phyloP scores from a whole-genome alignment of 35 echinoderm and acorn worm species.

The Apostichopus californicus region DNA sequence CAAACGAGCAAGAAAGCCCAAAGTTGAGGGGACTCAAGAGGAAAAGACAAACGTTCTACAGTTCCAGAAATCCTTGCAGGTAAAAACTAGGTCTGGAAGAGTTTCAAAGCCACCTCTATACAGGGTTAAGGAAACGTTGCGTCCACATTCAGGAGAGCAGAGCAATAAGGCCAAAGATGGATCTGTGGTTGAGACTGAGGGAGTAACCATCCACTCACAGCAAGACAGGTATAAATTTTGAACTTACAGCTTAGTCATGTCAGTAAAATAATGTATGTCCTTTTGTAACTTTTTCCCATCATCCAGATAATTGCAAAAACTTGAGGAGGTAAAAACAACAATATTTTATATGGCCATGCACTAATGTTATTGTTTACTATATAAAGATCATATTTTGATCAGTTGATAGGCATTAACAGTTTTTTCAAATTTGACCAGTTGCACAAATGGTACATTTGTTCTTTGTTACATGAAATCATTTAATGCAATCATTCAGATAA shows the following conservation, averaged over 20 bases:
- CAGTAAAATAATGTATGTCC: too few species aligned
- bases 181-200: background rate
- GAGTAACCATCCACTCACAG: background rate
- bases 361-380: too few species aligned
- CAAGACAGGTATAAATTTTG: background rate
- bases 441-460: too few species aligned
- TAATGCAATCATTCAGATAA: too few species aligned
- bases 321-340: too few species aligned
- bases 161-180: slow-evolving; percentile 25
- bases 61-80: slow-evolving; percentile 65
- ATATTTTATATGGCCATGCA: too few species aligned
- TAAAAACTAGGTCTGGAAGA: slow-evolving; percentile 85
- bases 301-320: too few species aligned
- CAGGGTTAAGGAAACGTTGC: slow-evolving; percentile 66
- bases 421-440: too few species aligned
- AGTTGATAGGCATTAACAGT: too few species aligned
- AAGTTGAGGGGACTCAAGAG: slow-evolving; percentile 27
- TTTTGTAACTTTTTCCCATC: too few species aligned
- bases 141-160: background rate
- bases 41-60: slow-evolving; percentile 51
- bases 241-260: background rate
- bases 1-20: background rate
- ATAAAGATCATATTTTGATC: too few species aligned
- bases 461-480: too few species aligned
- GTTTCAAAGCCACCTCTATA: slow-evolving; percentile 86